Percentiles rank a stretch among this genome's conserved stretches.
phyloP scores from a whole-genome alignment of 2,797 vertebrate species.

The Heteromormyrus szaboi region DNA sequence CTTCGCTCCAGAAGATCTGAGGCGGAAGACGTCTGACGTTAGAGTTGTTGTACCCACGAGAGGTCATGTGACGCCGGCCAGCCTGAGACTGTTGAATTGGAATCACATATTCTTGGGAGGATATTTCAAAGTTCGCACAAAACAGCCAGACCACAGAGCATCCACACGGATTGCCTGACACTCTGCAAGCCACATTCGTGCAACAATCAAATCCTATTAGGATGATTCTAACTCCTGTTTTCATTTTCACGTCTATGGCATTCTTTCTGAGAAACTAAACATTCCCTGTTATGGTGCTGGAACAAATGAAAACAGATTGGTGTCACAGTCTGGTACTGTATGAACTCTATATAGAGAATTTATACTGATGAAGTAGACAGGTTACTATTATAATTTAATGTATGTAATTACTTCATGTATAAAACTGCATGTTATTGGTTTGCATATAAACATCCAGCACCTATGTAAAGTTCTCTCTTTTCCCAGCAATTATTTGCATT shows the following conservation, averaged over 20 bases:
- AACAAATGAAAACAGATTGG: conserved; percentile 22
- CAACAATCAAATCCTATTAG: conserved; percentile 39
- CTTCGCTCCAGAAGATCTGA: conserved; percentile 37
- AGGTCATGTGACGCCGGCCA: conserved; percentile 40
- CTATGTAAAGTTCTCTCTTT: not conserved
- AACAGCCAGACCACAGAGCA: conserved; percentile 30
- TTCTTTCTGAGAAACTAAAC: conserved; percentile 31
- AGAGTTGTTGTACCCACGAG: conserved; percentile 40
- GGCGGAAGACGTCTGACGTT: conserved; percentile 43
- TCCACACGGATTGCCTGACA: conserved; percentile 38
- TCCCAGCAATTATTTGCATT: conserved; percentile 1
- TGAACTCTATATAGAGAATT: not conserved
- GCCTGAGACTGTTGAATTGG: conserved; percentile 39
- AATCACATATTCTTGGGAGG: conserved; percentile 42
- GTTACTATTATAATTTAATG: not conserved
- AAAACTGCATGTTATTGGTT: not conserved
- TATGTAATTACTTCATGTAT: not conserved
- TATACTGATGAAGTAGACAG: not conserved
- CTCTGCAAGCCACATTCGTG: conserved; percentile 30
- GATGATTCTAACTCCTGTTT: conserved; percentile 34
- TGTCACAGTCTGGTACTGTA: conserved; percentile 8
- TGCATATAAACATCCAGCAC: not conserved
- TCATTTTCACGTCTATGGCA: conserved; percentile 33
- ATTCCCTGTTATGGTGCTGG: conserved; percentile 22
- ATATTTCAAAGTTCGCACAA: conserved; percentile 36